Evolutionary conservation across 2,113 vertebrate species (phyloP).

Genomic region (Sylvia atricapilla): DNA sequence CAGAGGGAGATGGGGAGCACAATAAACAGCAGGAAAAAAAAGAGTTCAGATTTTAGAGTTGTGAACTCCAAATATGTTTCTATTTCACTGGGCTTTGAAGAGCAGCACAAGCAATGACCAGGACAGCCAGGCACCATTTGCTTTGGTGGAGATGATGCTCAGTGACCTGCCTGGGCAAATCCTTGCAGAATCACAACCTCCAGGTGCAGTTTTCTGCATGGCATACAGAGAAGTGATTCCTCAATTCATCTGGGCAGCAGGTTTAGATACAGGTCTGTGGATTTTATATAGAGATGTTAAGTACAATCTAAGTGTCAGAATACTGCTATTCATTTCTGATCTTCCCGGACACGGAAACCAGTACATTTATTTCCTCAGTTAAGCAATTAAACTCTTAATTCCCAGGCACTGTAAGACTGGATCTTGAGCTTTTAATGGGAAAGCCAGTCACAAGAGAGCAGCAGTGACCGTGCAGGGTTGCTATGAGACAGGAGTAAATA

Average conservation of each 20-base stretch:
- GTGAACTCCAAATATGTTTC: not conserved
- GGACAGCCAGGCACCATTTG: not conserved
- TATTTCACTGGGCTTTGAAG: not conserved
- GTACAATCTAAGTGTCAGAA: conserved; percentile 2
- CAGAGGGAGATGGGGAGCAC: not conserved
- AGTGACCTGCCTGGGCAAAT: not conserved
- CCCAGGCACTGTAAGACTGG: not conserved
- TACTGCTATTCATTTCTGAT: not conserved
- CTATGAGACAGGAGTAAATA: conserved; percentile 51
- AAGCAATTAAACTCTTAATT: not conserved
- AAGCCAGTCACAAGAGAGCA: conserved; percentile 43
- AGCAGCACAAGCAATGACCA: not conserved
- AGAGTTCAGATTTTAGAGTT: not conserved
- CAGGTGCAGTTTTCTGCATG: not conserved
- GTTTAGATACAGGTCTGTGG: not conserved
- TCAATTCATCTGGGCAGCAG: not conserved
- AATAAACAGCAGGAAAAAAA: not conserved
- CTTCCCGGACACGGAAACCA: not conserved
- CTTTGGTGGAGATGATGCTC: not conserved
- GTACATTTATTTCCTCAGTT: not conserved
- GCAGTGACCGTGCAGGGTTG: conserved; percentile 31
- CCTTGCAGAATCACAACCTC: not conserved
- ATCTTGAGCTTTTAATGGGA: conserved; percentile 27
- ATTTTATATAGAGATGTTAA: not conserved
- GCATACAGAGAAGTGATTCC: not conserved